A percentile compares a stretch with the other conserved stretches of the same genome.
Evolutionary conservation across 1,140 invertebrate genomes (phyloP).

Genomic region (Drosophila sechellia): DNA sequence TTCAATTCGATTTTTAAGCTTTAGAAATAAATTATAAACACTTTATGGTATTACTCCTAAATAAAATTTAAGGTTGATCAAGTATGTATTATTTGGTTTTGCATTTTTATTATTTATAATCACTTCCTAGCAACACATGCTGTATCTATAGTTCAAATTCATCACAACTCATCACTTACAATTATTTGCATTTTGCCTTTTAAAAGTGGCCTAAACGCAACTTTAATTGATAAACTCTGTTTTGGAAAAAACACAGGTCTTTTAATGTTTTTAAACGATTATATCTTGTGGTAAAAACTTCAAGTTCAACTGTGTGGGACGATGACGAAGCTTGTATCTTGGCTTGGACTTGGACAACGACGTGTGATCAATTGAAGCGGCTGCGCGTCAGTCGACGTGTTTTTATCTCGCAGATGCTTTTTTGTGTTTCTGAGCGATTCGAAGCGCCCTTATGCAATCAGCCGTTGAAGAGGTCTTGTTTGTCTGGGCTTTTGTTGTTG

Average conservation of each 20-base stretch:
- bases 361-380: constrained; percentile 68
- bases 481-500: constrained; percentile 33
- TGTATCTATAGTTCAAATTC: constrained; percentile 12
- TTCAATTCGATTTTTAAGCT: too few relatives aligned
- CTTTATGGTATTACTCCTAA: too few relatives aligned
- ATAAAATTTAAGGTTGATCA: too few relatives aligned
- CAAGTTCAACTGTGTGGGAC: constrained; percentile 60
- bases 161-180: constrained; percentile 55
- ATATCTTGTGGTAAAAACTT: constrained; percentile 46
- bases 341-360: constrained; percentile 59
- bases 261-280: constrained; percentile 25
- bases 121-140: not conserved
- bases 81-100: not conserved
- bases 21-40: too few relatives aligned
- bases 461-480: constrained; percentile 51
- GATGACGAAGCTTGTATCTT: constrained; percentile 42
- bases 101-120: not conserved
- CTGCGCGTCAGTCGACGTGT: constrained; percentile 39
- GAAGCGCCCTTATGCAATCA: constrained; percentile 74
- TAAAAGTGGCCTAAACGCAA: constrained; percentile 13
- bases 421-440: constrained; percentile 15
- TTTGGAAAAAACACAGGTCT: constrained; percentile 35
- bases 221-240: constrained; percentile 53
- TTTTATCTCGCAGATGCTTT: constrained; percentile 65
- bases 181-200: constrained; percentile 68